Evolutionary conservation across 2,797 vertebrate species (phyloP), one percentile per base, ranked within the genome.

Genomic region (Halcyon leucocephala): DNA sequence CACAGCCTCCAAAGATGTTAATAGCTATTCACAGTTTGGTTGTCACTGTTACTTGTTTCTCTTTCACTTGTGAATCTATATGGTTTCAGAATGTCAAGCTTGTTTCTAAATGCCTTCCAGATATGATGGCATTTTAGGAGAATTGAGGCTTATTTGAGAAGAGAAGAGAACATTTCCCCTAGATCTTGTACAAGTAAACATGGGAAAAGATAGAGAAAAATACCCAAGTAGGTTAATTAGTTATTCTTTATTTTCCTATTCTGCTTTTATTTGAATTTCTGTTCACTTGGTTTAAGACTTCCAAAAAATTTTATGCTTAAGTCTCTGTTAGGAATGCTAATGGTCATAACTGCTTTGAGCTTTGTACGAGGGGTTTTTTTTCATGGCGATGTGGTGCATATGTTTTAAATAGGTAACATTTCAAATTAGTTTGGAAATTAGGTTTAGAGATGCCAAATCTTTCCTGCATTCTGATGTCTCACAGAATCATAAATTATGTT

Each of bases 41-140:
- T 90, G 85, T 94, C 87, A 94, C 60, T 86, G 46, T 70, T 85
- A 83, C 57, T 92, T 94, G 29, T 93, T 95, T 94, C 69, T 42
- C 35, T 92, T 85, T 95, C 82, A 83, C 69, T 90, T 94, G 33
- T 81, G 48, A 95, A 76, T 86, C 20, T 46, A 25, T 85, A 66
- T 55, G 54, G 39, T 77, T 94, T 90, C 85, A 86, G 69, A 92
- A 88, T 62, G 65, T 76, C 66, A 83, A 54, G 31, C 18, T 66
- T 76, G 35, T 58, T 95, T 64, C 66, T 89, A 77, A 86, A 79
- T 72, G 42, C 17, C 42, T 89, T 70, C 35, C 31, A 76, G 86
- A 70, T 72, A 78, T 7, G 65, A 61, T 84, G 65, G 37, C 18
- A 65, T 91, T 89, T 91, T 62, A 72, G 52, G 69, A 58, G 67